Percentiles rank a stretch among this genome's conserved stretches.
Conservation (phyloP, 2,113 vertebrate genomes). For the Myotis brandtii region DNA sequence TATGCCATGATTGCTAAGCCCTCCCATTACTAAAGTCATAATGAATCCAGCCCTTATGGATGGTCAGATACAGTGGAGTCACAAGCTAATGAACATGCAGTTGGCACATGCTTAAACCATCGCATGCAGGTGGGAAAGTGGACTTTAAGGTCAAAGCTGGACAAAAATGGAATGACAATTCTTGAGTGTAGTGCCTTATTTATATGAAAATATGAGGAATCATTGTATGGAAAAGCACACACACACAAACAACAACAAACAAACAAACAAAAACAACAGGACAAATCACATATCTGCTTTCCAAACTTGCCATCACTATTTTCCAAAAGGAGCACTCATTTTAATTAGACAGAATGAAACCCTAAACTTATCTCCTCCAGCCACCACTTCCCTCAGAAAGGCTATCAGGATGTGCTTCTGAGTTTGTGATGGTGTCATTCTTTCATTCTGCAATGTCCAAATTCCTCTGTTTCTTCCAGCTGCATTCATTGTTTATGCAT, state of each 20-base stretch:
- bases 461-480: background rate
- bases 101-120: background rate
- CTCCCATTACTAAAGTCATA: background rate
- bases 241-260: no score
- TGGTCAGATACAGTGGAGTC: background rate
- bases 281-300: background rate
- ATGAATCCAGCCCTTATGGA: background rate
- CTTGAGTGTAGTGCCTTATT: background rate
- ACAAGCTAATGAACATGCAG: background rate
- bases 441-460: background rate
- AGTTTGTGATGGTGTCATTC: background rate
- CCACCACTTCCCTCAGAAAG: background rate
- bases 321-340: background rate
- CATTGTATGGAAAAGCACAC: background rate
- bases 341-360: background rate
- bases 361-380: background rate
- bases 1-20: background rate
- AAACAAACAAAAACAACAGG: background rate
- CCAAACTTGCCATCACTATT: background rate
- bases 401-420: background rate
- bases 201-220: background rate
- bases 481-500: background rate
- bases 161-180: background rate
- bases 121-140: background rate
- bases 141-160: background rate